Percentiles rank a stretch among this genome's conserved stretches.
Conservation (phyloP, 1,140 invertebrate species). For the Brachionus plicatilis region DNA sequence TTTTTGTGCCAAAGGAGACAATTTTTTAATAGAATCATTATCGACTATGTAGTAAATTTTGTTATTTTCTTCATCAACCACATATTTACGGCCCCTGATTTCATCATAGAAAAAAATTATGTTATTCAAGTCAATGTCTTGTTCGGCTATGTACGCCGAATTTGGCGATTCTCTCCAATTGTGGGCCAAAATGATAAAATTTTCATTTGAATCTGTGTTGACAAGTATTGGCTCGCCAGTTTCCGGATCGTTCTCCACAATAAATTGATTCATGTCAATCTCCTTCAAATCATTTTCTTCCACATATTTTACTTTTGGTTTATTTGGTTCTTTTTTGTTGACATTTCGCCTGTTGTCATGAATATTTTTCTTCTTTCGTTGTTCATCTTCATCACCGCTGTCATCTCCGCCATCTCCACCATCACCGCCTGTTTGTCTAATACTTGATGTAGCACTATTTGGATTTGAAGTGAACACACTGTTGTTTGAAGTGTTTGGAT, state of each 20-base stretch:
- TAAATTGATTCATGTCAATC: not conserved
- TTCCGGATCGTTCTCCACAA: not conserved
- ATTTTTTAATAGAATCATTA: not conserved
- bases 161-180: not conserved
- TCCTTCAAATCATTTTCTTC: conserved; percentile 11
- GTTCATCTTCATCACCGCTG: conserved; percentile 4
- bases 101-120: not conserved
- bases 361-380: conserved; percentile 2
- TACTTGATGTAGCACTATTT: not conserved
- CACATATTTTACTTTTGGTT: not conserved
- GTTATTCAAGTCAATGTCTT: not conserved
- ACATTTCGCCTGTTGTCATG: not conserved
- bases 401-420: not conserved
- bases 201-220: not conserved
- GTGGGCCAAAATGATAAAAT: not conserved
- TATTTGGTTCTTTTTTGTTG: not conserved
- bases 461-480: not conserved
- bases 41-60: conserved; percentile 1
- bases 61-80: conserved; percentile 1
- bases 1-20: not conserved
- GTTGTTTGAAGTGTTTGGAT: not conserved
- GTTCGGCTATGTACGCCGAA: not conserved
- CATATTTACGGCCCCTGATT: not conserved
- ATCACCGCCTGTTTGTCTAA: not conserved
- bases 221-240: not conserved